Evolutionary conservation across 2,888 invertebrate species (phyloP).

Genomic region (Pammene aurita): DNA sequence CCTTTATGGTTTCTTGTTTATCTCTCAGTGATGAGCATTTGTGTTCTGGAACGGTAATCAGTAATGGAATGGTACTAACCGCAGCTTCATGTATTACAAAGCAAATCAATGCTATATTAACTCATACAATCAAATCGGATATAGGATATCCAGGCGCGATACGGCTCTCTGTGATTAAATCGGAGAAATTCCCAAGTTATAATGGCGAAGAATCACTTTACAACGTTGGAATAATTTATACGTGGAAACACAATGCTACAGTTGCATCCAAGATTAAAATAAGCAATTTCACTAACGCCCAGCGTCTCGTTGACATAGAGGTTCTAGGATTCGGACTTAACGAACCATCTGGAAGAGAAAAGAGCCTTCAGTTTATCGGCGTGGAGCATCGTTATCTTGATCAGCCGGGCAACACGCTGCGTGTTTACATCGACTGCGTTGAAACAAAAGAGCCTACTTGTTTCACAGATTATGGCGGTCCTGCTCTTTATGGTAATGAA

Average conservation of each 20-base stretch:
- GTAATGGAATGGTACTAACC: constrained; percentile 70
- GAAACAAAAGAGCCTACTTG: constrained; percentile 72
- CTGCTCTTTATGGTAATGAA: constrained; percentile 66
- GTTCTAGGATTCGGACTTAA: constrained; percentile 73
- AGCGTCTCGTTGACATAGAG: constrained; percentile 60
- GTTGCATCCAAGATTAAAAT: constrained; percentile 64
- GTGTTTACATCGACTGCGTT: constrained; percentile 69
- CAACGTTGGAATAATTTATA: constrained; percentile 69
- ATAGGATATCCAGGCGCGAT: constrained; percentile 57
- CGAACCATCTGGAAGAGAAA: constrained; percentile 60
- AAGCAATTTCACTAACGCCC: constrained; percentile 62
- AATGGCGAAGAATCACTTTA: constrained; percentile 56
- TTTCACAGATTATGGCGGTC: constrained; percentile 73
- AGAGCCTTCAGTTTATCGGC: constrained; percentile 68
- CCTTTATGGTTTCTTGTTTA: constrained; percentile 73
- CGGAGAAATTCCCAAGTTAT: constrained; percentile 69
- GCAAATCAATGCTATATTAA: constrained; percentile 62
- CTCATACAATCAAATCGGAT: constrained; percentile 66
- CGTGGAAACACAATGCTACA: constrained; percentile 66
- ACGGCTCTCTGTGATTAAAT: constrained; percentile 61
- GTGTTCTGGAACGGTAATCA: constrained; percentile 69
- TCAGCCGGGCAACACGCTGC: constrained; percentile 47
- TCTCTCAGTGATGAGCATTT: constrained; percentile 70
- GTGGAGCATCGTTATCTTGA: constrained; percentile 59
- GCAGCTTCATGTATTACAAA: constrained; percentile 63